A percentile compares a stretch with the other conserved stretches of the same genome.
Evolutionary conservation across 2,888 invertebrate genomes (phyloP).

Genomic region (Boloria euphrosyne): DNA sequence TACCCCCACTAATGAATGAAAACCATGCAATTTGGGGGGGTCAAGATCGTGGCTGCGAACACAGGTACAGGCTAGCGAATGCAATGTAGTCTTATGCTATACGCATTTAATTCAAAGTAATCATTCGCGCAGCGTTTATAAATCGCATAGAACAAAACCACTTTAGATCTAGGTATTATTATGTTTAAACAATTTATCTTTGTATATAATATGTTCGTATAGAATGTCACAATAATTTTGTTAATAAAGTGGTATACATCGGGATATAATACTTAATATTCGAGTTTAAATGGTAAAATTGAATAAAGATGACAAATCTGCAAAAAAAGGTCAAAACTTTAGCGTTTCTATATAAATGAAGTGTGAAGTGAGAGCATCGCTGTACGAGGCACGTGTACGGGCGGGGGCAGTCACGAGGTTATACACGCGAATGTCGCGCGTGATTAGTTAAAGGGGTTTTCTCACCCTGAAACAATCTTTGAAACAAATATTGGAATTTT

Average conservation of each 20-base stretch:
- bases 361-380: constrained; percentile 3
- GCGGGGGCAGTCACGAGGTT: constrained; percentile 37
- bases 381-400: constrained; percentile 32
- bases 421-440: constrained; percentile 38
- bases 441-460: constrained; percentile 24
- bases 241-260: too few relatives aligned
- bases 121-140: constrained; percentile 23
- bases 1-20: constrained; percentile 12
- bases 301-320: not conserved
- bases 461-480: constrained; percentile 6
- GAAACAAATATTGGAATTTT: not conserved
- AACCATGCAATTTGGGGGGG: not conserved
- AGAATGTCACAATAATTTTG: too few relatives aligned
- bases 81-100: constrained; percentile 18
- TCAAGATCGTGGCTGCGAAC: constrained; percentile 23
- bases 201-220: not conserved
- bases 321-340: not conserved
- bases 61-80: constrained; percentile 28
- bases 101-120: not conserved
- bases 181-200: not conserved
- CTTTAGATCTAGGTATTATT: constrained; percentile 4
- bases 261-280: too few relatives aligned
- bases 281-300: too few relatives aligned
- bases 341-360: constrained; percentile 15
- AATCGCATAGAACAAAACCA: constrained; percentile 8